Evolutionary conservation across 2,888 invertebrate genomes (phyloP), one percentile per base, ranked within the genome.

Genomic region (Tanytarsus gracilentus): DNA sequence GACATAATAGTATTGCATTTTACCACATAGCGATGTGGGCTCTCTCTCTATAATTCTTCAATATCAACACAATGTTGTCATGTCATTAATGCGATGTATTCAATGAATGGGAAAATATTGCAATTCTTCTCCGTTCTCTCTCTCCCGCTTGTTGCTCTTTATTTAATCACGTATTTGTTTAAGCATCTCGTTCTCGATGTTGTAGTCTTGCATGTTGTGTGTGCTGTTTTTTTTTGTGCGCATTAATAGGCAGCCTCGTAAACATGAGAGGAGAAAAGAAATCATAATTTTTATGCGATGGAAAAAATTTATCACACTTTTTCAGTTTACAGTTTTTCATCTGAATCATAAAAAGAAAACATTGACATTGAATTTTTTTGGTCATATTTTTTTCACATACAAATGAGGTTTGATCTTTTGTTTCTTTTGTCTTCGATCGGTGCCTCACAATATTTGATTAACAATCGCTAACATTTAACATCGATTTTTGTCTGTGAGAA

Each of bases 41-140:
- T n/a, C n/a, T n/a, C n/a, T n/a, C n/a, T n/a, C 58, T 40, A 58
- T 58, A 58, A 58, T 48, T 58, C 48, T 58, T 58, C 48, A 58
- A 58, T 58, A 58, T 58, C 58, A 58, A 58, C 58, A 58, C 58
- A 58, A 44, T 58, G 48, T 58, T 44, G 44, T 58, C 44, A 29
- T 58, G 58, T 58, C 58, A 58, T 58, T 58, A 58, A 58, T 58
- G 58, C 48, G 40, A n/a, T 25, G 33, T 36, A 53, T 27, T 26
- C 56, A 27, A 53, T 53, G 53, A 36, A 53, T 39, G 53, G 53
- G 39, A 33, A 16, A 33, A 25, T 39, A 29, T 8, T 30, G 33
- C 14, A 30, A 29, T 16, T 11, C 44, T 18, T 44, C 21, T 16
- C 44, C 18, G 18, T 18, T 18, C 49, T 56, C 44, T n/a, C 44